These are phyloP conservation scores for Leptopilina boulardi DNA, from an alignment of 1,140 invertebrate genomes.

Conservation along the genomic window DNA sequence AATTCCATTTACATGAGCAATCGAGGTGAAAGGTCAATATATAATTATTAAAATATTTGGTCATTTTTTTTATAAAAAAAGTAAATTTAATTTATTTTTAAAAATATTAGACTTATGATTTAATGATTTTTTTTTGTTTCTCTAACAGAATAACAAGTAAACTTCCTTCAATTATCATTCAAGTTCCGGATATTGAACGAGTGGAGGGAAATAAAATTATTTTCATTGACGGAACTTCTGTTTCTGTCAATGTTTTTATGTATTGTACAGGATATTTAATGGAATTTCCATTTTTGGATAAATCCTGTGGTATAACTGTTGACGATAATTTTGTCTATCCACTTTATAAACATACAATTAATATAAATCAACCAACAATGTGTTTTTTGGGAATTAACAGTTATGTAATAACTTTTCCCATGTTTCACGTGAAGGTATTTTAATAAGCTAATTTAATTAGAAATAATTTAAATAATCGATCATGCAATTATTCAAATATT, in stretches of 20 bases:
- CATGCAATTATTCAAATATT: background rate
- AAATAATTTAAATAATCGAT: slow-evolving; percentile 18
- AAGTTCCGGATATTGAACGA: slow-evolving; percentile 60
- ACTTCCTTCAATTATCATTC: slow-evolving; percentile 56
- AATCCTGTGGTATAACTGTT: slow-evolving; percentile 78
- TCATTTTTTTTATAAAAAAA: background rate
- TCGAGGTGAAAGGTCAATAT: slow-evolving; percentile 62
- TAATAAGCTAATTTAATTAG: slow-evolving; percentile 34
- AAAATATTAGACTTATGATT: too few relatives aligned
- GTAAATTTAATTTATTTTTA: background rate
- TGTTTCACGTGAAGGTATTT: slow-evolving; percentile 83
- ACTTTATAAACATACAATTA: slow-evolving; percentile 86
- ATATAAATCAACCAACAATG: slow-evolving; percentile 83
- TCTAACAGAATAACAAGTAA: slow-evolving; percentile 53
- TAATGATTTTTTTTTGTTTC: too few relatives aligned
- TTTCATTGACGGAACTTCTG: slow-evolving; percentile 53
- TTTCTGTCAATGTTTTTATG: slow-evolving; percentile 55
- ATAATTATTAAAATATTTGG: slow-evolving; percentile 24
- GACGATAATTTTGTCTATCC: slow-evolving; percentile 81
- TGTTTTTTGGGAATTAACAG: slow-evolving; percentile 82
- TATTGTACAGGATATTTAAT: slow-evolving; percentile 80
- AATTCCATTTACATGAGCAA: slow-evolving; percentile 74
- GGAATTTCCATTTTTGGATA: slow-evolving; percentile 81
- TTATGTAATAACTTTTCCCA: slow-evolving; percentile 80
- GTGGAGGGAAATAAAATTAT: slow-evolving; percentile 53